These are phyloP conservation scores for Eriocheir sinensis DNA, from an alignment of 1,140 invertebrate genomes.

Conservation along the genomic window DNA sequence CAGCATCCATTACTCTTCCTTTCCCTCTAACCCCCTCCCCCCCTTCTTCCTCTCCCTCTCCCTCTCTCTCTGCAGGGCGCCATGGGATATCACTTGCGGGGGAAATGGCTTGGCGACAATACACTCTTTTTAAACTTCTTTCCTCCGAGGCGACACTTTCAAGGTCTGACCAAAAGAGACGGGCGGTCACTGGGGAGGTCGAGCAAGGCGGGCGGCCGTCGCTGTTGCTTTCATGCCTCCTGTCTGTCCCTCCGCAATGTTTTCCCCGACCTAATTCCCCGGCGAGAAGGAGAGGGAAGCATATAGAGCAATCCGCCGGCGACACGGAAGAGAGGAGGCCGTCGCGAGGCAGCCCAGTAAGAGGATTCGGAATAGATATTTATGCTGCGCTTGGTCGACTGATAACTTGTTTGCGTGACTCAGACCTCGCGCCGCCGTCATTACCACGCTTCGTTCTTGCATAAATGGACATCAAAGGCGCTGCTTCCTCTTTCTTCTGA, in stretches of 20 bases:
- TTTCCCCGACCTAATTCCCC: background rate
- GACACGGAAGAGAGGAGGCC: background rate
- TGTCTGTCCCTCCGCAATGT: background rate
- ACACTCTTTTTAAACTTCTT: background rate
- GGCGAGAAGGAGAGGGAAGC: background rate
- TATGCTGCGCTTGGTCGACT: background rate
- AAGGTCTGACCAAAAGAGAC: background rate
- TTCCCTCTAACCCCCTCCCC: slow-evolving; percentile 4
- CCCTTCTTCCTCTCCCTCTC: background rate
- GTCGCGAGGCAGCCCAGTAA: background rate
- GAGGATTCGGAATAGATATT: background rate
- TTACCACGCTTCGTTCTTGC: background rate
- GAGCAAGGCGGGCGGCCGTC: background rate
- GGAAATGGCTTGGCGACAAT: background rate
- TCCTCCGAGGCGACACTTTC: background rate
- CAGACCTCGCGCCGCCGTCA: background rate
- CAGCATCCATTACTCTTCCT: background rate
- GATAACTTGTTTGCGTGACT: slow-evolving; percentile 13
- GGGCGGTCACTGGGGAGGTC: no score
- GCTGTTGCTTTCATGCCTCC: background rate
- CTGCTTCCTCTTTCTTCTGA: no score
- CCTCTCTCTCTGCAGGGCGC: background rate
- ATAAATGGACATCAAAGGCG: background rate
- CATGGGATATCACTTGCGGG: background rate
- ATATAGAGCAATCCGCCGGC: background rate